Base-by-base conservation (phyloP, 2,888 invertebrate species). In the Meiosimyza platycephala region DNA sequence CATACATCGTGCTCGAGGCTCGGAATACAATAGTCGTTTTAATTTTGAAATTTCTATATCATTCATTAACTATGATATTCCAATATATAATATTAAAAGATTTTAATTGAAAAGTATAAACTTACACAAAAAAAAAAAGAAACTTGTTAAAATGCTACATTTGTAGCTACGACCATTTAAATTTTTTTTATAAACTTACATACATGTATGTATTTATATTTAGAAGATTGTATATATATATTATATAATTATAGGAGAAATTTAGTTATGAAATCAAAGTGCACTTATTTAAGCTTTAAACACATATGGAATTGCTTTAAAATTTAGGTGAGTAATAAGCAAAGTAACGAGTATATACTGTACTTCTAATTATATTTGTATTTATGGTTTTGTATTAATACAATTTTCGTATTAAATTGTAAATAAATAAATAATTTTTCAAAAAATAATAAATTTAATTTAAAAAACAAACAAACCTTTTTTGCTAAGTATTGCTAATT, bases 251-350 rank as follows among this genome's bases (percentile, higher is more conserved):
- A 47, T 48, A 18, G 47, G 12, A 55, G 47, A 55, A 55, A 18
- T 9, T 40, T 40, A 6, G 40, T 67, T 57, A 51, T 55, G 16
- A 15, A 55, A 54, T 47, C 15, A n/a, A 55, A 13, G 55, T 55
- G 67, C 67, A 67, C 40, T 67, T 55, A 55, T 47, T 67, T 67
- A 40, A 67, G 57, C 47, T 67, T 67, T 15, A 55, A 57, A 22
- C 48, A 67, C 67, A 12, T 16, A 47, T 67, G 22, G 13, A 67
- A 54, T 54, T 55, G 66, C 66, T 40, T 55, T 67, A 33, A 67
- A 33, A 40, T 40, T 54, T 67, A 67, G 55, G 18, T 67, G 54
- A 63, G 22, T 22, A n/a, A 51, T 28, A 65, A 51, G 22, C 28
- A 12, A 16, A 47, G 9, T 28, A n/a, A 54, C 40, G 9, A 40